phyloP scores from a whole-genome alignment of 1,140 invertebrate species.

The Ooceraea biroi region DNA sequence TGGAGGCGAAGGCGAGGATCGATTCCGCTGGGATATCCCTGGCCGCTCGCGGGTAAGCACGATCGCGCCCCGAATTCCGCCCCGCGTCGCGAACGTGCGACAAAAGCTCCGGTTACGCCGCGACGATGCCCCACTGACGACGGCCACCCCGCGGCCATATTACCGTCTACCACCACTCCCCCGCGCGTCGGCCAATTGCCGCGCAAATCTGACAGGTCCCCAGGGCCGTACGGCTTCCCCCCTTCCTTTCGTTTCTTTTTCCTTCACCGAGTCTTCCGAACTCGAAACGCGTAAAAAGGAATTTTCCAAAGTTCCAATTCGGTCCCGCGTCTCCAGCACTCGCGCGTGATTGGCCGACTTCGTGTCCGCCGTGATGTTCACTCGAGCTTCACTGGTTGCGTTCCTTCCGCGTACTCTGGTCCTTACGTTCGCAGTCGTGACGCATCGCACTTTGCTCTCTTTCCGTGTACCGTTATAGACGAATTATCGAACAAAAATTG shows the following conservation, averaged over 20 bases:
- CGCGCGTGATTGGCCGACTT: too few species aligned
- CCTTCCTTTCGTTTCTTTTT: not conserved
- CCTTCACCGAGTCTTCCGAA: too few species aligned
- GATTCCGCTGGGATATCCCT: conserved; percentile 35
- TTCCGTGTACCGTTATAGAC: too few species aligned
- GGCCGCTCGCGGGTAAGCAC: conserved; percentile 63
- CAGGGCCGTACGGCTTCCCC: conserved; percentile 52
- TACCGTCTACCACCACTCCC: conserved; percentile 74
- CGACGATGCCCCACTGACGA: conserved; percentile 71
- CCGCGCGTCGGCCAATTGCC: conserved; percentile 60
- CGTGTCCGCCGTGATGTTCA: too few species aligned
- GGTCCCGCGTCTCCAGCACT: too few species aligned
- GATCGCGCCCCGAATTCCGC: conserved; percentile 7
- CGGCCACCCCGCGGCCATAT: conserved; percentile 81
- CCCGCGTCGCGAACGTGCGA: conserved; percentile 8
- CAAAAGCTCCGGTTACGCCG: conserved; percentile 69
- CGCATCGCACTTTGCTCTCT: too few species aligned
- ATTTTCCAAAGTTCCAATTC: too few species aligned
- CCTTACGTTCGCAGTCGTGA: too few species aligned
- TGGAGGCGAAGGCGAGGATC: not conserved
- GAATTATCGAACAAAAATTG: too few species aligned
- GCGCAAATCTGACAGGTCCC: conserved; percentile 68
- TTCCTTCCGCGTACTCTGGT: too few species aligned
- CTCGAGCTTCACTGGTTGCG: too few species aligned
- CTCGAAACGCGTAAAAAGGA: too few species aligned